Evolutionary conservation across 1,140 invertebrate species (phyloP).

Genomic region (Homalodisca vitripennis): DNA sequence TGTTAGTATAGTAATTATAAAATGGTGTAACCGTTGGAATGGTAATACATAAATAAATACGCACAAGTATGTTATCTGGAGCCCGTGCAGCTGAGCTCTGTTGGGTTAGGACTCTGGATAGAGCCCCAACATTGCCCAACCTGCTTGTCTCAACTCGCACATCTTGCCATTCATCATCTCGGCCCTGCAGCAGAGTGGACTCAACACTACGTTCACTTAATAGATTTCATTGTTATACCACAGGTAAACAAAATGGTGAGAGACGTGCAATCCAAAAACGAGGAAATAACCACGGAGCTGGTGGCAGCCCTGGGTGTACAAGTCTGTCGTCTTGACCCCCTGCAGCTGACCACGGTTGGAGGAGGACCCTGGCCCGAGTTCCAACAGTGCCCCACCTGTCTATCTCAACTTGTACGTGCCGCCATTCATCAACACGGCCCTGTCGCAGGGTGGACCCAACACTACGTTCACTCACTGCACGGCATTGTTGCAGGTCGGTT

Average conservation of each 20-base stretch:
- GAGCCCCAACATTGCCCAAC: too few relatives aligned
- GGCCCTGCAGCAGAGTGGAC: not conserved
- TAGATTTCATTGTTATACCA: not conserved
- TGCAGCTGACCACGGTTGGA: not conserved
- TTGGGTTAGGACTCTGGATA: too few relatives aligned
- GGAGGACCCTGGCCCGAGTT: not conserved
- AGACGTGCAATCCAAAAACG: not conserved
- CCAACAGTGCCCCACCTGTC: not conserved
- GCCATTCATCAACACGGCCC: not conserved
- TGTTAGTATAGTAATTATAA: too few relatives aligned
- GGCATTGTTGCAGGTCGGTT: constrained; percentile 9
- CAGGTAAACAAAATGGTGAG: not conserved
- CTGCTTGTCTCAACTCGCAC: not conserved
- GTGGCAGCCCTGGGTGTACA: not conserved
- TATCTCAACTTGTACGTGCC: not conserved
- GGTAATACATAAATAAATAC: too few relatives aligned
- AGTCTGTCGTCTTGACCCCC: not conserved
- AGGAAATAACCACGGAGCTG: not conserved
- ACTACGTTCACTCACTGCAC: not conserved
- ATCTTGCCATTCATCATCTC: not conserved
- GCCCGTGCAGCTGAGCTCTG: too few relatives aligned
- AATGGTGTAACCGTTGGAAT: too few relatives aligned
- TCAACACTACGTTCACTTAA: not conserved
- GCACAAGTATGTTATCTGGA: too few relatives aligned
- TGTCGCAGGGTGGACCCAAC: not conserved